Conservation (phyloP, 2,888 invertebrate species). For the Cantharis rustica region DNA sequence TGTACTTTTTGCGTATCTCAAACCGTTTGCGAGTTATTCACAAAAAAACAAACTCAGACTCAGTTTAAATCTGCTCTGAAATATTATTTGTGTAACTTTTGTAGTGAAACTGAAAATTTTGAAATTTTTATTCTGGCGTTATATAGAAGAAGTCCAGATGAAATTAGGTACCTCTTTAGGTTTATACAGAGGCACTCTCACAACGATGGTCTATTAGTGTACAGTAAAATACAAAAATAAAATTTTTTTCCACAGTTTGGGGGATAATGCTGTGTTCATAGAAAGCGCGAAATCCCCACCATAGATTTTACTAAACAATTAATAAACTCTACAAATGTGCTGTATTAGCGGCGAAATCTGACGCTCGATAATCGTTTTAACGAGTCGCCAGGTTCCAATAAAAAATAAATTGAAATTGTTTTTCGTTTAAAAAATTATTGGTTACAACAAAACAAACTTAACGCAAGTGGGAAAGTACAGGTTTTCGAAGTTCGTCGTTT, state of each 20-base stretch:
- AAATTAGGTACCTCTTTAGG: not conserved
- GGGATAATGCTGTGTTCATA: not conserved
- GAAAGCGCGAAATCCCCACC: not conserved
- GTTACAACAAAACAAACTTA: not conserved
- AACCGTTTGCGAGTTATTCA: no score
- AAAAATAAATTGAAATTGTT: not conserved
- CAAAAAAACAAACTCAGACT: no score
- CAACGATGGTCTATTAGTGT: no score
- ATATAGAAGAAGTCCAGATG: no score
- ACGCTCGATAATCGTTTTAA: not conserved
- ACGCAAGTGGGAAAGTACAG: not conserved
- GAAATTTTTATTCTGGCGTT: no score
- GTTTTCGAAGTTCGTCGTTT: not conserved
- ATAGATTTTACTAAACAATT: not conserved
- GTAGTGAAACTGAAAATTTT: no score
- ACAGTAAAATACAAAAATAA: no score
- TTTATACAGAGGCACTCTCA: not conserved
- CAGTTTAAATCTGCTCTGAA: no score
- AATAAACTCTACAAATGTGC: not conserved
- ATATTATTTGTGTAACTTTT: no score
- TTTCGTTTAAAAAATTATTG: not conserved
- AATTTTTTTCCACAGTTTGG: not conserved
- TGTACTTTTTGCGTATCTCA: no score
- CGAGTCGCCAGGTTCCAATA: not conserved
- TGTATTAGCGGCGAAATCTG: not conserved